phyloP scores from a whole-genome alignment of 2,888 invertebrate genomes.

The Athripsodes cinereus region DNA sequence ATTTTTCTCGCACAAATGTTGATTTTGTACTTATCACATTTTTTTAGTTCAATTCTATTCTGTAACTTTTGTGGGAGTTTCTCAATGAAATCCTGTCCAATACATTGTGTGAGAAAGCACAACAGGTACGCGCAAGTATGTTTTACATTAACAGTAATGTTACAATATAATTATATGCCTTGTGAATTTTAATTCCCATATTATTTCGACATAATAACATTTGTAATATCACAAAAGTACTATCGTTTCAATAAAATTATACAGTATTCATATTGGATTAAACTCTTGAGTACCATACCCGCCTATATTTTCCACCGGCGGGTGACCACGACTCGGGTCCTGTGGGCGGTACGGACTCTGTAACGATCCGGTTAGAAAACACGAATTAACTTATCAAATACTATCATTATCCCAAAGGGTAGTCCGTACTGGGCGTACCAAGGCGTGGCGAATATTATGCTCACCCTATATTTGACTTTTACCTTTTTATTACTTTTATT shows the following conservation, averaged over 20 bases:
- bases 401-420: slow-evolving; percentile 20
- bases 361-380: slow-evolving; percentile 23
- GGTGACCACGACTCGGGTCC: slow-evolving; percentile 18
- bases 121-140: too few relatives aligned
- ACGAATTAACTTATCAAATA: slow-evolving; percentile 26
- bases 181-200: too few relatives aligned
- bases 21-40: too few relatives aligned
- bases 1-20: too few relatives aligned
- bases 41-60: too few relatives aligned
- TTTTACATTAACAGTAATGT: too few relatives aligned
- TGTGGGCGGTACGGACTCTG: slow-evolving; percentile 19
- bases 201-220: too few relatives aligned
- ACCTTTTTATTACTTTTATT: neutral
- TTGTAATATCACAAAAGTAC: neutral
- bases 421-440: slow-evolving; percentile 18
- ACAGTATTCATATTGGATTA: neutral
- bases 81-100: too few relatives aligned
- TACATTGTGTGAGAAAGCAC: too few relatives aligned
- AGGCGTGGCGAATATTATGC: slow-evolving; percentile 15
- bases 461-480: slow-evolving; percentile 13
- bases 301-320: slow-evolving; percentile 22
- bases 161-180: too few relatives aligned
- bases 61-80: too few relatives aligned
- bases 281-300: neutral
- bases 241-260: neutral